phyloP scores from a whole-genome alignment of 2,797 vertebrate genomes.

The Melanotaenia parkinsoni region DNA sequence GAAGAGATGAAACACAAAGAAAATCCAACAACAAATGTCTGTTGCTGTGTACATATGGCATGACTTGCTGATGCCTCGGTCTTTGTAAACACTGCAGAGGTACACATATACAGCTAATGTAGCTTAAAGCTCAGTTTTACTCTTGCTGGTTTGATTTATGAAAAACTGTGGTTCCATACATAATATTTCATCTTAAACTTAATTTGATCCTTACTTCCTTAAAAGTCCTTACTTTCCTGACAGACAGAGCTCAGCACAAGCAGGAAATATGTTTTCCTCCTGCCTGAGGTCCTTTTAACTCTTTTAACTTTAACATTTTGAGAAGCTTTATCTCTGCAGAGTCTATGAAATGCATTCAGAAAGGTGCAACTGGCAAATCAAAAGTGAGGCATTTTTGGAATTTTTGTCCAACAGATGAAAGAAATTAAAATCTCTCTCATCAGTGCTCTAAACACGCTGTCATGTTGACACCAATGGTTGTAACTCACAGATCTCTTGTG shows the following conservation, averaged over 20 bases:
- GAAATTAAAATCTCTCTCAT: slow-evolving; percentile 37
- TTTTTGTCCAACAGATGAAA: slow-evolving; percentile 49
- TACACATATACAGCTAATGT: neutral
- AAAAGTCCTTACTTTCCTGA: slow-evolving; percentile 30
- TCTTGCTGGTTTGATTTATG: neutral
- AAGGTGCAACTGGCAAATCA: slow-evolving; percentile 49
- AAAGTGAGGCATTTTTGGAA: slow-evolving; percentile 37
- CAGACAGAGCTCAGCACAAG: slow-evolving; percentile 31
- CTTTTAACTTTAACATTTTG: slow-evolving; percentile 10
- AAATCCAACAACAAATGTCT: slow-evolving; percentile 55
- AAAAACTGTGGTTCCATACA: neutral
- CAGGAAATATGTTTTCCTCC: slow-evolving; percentile 29
- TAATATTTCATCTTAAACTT: slow-evolving; percentile 29
- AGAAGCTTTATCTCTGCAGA: slow-evolving; percentile 39
- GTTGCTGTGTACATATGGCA: slow-evolving; percentile 50
- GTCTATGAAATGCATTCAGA: slow-evolving; percentile 38
- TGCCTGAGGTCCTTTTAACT: slow-evolving; percentile 28
- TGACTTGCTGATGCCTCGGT: slow-evolving; percentile 40
- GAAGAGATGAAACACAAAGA: slow-evolving; percentile 45
- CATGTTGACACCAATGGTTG: slow-evolving; percentile 45
- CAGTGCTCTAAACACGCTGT: slow-evolving; percentile 19
- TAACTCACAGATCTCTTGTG: slow-evolving; percentile 50
- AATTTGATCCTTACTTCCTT: slow-evolving; percentile 34
- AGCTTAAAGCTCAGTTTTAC: slow-evolving; percentile 10
- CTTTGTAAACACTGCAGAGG: slow-evolving; percentile 52